phyloP scores from a whole-genome alignment of 2,113 vertebrate genomes.

The Tetrax tetrax region DNA sequence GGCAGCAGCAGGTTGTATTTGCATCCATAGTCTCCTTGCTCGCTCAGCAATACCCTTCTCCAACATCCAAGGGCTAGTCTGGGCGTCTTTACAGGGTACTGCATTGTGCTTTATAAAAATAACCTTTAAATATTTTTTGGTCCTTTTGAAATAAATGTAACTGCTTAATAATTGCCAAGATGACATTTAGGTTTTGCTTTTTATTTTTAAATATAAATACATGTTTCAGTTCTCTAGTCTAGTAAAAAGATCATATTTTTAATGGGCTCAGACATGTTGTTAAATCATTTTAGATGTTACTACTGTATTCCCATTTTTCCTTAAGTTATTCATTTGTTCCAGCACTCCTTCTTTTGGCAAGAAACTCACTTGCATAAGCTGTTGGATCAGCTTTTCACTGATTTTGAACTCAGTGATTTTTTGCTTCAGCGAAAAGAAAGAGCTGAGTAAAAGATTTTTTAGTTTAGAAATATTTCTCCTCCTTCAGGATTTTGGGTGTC shows the following conservation, averaged over 20 bases:
- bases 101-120: background rate
- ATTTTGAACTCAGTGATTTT: constrained; percentile 20
- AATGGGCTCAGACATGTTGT: background rate
- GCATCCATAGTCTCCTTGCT: background rate
- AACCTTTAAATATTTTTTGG: background rate
- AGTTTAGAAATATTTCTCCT: background rate
- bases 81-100: background rate
- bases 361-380: constrained; percentile 49
- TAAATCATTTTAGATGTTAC: constrained; percentile 3
- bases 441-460: background rate
- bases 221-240: background rate
- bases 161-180: background rate
- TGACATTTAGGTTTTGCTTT: background rate
- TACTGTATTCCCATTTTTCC: background rate
- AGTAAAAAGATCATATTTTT: background rate
- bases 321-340: constrained; percentile 31
- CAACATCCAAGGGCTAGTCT: background rate
- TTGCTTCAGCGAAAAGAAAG: background rate
- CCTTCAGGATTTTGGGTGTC: background rate
- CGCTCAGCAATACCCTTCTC: background rate
- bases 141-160: background rate
- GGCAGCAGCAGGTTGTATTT: background rate
- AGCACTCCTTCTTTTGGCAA: constrained; percentile 50
- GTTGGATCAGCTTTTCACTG: constrained; percentile 40
- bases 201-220: background rate